Base-by-base conservation (phyloP, 2,113 vertebrate species). In the Tachysurus vachellii region DNA sequence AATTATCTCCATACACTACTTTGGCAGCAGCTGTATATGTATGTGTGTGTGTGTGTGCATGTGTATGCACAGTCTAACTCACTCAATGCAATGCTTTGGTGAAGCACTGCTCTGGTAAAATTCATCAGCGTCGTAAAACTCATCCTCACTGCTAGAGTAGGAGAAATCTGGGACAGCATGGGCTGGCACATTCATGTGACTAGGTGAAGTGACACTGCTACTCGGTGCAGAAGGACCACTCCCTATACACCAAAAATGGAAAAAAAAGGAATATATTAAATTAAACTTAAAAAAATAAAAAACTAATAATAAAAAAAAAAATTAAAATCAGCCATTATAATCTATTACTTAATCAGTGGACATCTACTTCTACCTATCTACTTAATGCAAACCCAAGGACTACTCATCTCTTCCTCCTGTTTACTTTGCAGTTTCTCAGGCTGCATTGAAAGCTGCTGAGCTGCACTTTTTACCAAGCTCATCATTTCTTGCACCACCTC, bases 61-160 rank as follows among this genome's bases (percentile, higher is more conserved):
- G 71, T 28, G 44, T 21, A 50, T 26, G 31, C 11, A 44, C 19
- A 81, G 70, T 31, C 9, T 64, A 16, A 96, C 97, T 96, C 94
- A 99, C 97, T 98, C 97, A 92, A 96, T 93, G 89, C 96, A 96
- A 88, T 95, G 96, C 93, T 99, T 99, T 88, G 98, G 98, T 83
- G 98, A 99, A 80, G 97, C 96, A 90, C 93, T 96, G 93, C 93
- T 97, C 94, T 99, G 97, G 93, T 98, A 97, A 93, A 97, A 99
- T 90, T 99, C 98, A 85, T 99, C 98, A 11, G 98, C 98, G 54
- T 99, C 98, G 50, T 99, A 99, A 94, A 99, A 99, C 91, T 99
- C 98, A 87, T 99, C 98, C 93, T 99, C 98, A 76, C 98, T 99
- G 95, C 97, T 99, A 4, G 98, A 99, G 87, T 99, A 99, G 75